Evolutionary conservation across 2,113 vertebrate genomes (phyloP), one percentile per base, ranked within the genome.

Genomic region (Tamias sibiricus): DNA sequence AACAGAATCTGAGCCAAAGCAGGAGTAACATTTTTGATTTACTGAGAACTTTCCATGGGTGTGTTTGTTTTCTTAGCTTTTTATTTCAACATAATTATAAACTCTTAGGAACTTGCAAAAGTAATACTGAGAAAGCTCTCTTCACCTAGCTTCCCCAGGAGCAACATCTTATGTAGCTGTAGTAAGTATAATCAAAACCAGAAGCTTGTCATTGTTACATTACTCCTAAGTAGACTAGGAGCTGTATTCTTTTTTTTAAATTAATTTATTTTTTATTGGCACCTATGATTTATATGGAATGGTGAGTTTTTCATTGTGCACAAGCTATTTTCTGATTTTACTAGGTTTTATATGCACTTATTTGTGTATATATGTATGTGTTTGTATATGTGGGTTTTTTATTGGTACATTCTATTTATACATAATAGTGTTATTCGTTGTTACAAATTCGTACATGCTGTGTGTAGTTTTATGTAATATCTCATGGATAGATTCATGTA

Each of bases 11-110:
- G 76, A 87, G 62, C 37, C 83, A 87, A 74, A 64, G 59, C 24
- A 6, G 30, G 52, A 47, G 93, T 91, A 82, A 76, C 69, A 71
- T 49, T 82, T 91, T 69, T 87, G 76, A 81, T 87, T 87, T 54
- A n/a, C 69, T 64, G n/a, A 92, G 76, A 79, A 72, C 32, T 47
- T 92, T 72, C 52, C 37, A 88, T 22, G 32, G 59, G 4, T 81
- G 30, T 62, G 71, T 83, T 14, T 91, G 71, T 80, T 90, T 91
- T n/a, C 26, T 72, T 88, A 54, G 26, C 44, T 84, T 89, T 72
- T 57, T 40, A 72, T 88, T 72, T 54, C 40, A 40, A 68, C 8
- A 54, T 95, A 47, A 79, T 71, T 47, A 32, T 2, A 79, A 32
- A 66, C 16, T 80, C 72, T 6, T 20, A 92, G 44, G 57, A 92